phyloP scores from a whole-genome alignment of 2,888 invertebrate species.

The Melinaea marsaeus region DNA sequence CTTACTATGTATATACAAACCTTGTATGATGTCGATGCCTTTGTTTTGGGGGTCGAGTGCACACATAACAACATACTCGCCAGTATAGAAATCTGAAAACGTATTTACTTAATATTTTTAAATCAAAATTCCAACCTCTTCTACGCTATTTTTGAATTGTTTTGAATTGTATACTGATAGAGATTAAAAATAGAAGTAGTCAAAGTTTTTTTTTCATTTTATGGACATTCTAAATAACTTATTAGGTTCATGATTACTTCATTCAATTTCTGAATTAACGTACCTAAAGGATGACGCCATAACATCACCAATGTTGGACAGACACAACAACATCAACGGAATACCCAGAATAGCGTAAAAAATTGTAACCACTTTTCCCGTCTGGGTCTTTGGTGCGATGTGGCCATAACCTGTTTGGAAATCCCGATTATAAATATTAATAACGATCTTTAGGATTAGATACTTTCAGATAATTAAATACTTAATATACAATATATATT shows the following conservation, averaged over 20 bases:
- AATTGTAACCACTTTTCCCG: slow-evolving; percentile 96
- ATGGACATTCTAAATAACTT: no score
- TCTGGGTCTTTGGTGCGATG: slow-evolving; percentile 94
- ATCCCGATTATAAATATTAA: neutral
- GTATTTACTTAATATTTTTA: neutral
- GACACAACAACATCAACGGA: slow-evolving; percentile 94
- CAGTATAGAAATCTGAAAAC: slow-evolving; percentile 88
- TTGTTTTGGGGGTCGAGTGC: slow-evolving; percentile 85
- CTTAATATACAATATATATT: no score
- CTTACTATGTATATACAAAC: slow-evolving; percentile 2
- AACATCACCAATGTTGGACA: slow-evolving; percentile 95
- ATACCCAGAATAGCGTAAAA: slow-evolving; percentile 97
- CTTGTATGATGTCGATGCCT: slow-evolving; percentile 50
- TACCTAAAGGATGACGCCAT: slow-evolving; percentile 94
- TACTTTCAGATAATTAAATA: no score
- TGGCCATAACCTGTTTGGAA: slow-evolving; percentile 90
- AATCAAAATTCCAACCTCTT: slow-evolving; percentile 14
- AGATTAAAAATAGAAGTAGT: no score
- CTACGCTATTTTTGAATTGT: neutral
- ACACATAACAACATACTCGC: slow-evolving; percentile 94
- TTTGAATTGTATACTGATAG: no score
- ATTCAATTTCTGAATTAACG: neutral
- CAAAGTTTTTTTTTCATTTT: no score
- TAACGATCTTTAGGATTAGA: no score
- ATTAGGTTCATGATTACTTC: no score